A percentile compares a stretch with the other conserved stretches of the same genome.
Conservation (phyloP, 2,797 vertebrate genomes). For the Ptychadena robeensis region DNA sequence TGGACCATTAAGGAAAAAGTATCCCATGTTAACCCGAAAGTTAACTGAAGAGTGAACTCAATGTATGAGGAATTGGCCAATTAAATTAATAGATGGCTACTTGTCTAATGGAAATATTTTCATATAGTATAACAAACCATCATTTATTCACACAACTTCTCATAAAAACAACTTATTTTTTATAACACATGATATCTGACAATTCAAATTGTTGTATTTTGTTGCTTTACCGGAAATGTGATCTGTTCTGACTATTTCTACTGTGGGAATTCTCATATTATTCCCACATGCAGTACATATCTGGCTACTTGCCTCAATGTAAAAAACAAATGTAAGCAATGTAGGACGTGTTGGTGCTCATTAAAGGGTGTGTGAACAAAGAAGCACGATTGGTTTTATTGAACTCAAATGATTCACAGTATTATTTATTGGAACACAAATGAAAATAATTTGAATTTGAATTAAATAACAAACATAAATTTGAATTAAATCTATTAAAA, state of each 20-base stretch:
- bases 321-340: slow-evolving; percentile 7
- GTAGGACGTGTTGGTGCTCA: not conserved
- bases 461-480: not conserved
- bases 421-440: slow-evolving; percentile 8
- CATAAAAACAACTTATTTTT: too few species aligned
- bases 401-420: slow-evolving; percentile 10
- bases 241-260: slow-evolving; percentile 9
- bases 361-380: not conserved
- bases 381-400: not conserved
- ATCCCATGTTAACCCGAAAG: too few species aligned
- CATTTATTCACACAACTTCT: too few species aligned
- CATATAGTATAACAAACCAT: too few species aligned
- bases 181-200: not conserved
- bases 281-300: not conserved
- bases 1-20: too few species aligned
- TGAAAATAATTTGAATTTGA: not conserved
- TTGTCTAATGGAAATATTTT: too few species aligned
- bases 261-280: slow-evolving; percentile 2
- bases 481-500: not conserved
- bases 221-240: not conserved
- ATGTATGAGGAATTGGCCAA: too few species aligned
- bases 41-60: too few species aligned
- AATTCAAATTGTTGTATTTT: not conserved
- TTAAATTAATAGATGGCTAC: too few species aligned
- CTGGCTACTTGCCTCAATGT: not conserved